phyloP scores from a whole-genome alignment of 2,797 vertebrate genomes.

The Menidia menidia region DNA sequence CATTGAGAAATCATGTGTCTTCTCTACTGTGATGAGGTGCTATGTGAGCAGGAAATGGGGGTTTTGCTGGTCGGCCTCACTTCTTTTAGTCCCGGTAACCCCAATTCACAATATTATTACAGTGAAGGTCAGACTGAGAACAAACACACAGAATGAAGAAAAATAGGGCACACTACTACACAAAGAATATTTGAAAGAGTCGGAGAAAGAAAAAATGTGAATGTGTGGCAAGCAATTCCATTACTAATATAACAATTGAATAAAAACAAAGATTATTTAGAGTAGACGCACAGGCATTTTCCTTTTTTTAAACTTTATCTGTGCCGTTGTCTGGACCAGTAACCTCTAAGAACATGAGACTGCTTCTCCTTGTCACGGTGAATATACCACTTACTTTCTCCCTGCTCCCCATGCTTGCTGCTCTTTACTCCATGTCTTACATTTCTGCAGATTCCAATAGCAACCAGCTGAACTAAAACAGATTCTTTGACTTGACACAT shows the following conservation, averaged over 20 bases:
- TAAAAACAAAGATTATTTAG: constrained; percentile 26
- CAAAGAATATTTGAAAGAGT: constrained; percentile 38
- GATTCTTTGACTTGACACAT: constrained; percentile 71
- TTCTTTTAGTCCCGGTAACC: constrained; percentile 63
- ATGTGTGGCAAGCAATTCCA: constrained; percentile 19
- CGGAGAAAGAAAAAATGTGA: constrained; percentile 27
- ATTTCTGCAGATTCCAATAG: constrained; percentile 78
- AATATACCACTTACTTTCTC: constrained; percentile 66
- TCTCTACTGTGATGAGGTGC: constrained; percentile 68
- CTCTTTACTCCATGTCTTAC: constrained; percentile 57
- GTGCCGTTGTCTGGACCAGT: constrained; percentile 56
- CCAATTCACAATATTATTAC: constrained; percentile 79
- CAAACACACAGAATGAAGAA: constrained; percentile 42
- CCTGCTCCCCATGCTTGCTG: constrained; percentile 63
- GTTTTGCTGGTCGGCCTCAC: constrained; percentile 66
- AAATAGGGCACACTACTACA: constrained; percentile 24
- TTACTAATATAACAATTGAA: constrained; percentile 28
- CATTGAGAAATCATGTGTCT: constrained; percentile 66
- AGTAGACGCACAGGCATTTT: constrained; percentile 16
- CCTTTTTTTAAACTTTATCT: constrained; percentile 45
- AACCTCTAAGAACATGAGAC: constrained; percentile 52
- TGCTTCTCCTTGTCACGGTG: constrained; percentile 60
- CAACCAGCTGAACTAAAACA: constrained; percentile 75
- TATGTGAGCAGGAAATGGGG: constrained; percentile 69
- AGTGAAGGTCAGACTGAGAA: constrained; percentile 62